phyloP scores from a whole-genome alignment of 2,113 vertebrate genomes.

The Eudorcas thomsonii region DNA sequence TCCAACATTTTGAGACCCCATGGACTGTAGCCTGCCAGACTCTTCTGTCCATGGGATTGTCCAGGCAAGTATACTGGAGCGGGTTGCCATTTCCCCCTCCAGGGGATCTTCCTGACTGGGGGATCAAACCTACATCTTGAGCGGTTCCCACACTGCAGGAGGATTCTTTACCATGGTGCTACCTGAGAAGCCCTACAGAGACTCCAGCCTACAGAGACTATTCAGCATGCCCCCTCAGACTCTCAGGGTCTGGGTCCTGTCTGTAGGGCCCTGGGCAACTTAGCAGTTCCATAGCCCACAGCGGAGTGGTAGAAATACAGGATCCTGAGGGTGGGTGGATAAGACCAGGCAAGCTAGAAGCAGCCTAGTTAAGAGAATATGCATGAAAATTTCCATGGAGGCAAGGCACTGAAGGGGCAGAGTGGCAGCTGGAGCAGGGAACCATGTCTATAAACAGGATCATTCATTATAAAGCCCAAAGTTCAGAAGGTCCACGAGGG shows the following conservation, averaged over 20 bases:
- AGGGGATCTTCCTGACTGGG: background rate
- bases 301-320: background rate
- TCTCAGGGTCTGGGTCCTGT: background rate
- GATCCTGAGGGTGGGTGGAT: too few species aligned
- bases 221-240: too few species aligned
- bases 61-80: background rate
- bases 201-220: background rate
- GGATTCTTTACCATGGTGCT: background rate
- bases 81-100: background rate
- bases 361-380: background rate
- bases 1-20: background rate
- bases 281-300: background rate
- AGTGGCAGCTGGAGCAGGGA: background rate
- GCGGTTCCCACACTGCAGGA: background rate
- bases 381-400: background rate
- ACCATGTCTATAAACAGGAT: background rate
- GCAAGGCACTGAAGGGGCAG: background rate
- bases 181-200: background rate
- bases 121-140: background rate
- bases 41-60: background rate
- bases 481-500: background rate
- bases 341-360: background rate
- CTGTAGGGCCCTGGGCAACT: too few species aligned
- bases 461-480: background rate
- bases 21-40: background rate